These are phyloP conservation scores for Musca vetustissima DNA, from an alignment of 1,140 invertebrate genomes.

Conservation along the genomic window DNA sequence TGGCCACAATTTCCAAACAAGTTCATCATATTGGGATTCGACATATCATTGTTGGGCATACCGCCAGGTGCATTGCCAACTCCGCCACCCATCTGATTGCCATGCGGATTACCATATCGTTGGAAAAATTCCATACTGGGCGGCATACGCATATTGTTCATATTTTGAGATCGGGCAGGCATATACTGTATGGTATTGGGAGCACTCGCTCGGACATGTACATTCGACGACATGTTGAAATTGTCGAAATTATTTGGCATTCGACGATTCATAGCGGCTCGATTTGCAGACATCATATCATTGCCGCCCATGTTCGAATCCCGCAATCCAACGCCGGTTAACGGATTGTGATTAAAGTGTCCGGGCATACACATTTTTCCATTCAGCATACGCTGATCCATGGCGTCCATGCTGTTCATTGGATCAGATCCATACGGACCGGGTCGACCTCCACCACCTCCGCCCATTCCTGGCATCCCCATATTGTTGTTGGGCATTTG, in stretches of 20 bases:
- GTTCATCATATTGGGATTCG: slow-evolving; percentile 34
- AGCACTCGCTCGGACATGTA: slow-evolving; percentile 93
- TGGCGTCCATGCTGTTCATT: slow-evolving; percentile 32
- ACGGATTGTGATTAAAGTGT: slow-evolving; percentile 13
- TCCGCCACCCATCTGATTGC: slow-evolving; percentile 2
- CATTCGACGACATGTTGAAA: slow-evolving; percentile 64
- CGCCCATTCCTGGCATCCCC: slow-evolving; percentile 49
- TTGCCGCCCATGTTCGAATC: slow-evolving; percentile 57
- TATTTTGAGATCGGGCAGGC: slow-evolving; percentile 81
- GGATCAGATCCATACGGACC: slow-evolving; percentile 29
- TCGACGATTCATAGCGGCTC: slow-evolving; percentile 59
- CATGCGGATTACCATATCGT: slow-evolving; percentile 75
- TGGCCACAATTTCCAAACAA: slow-evolving; percentile 58
- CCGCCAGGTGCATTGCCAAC: neutral
- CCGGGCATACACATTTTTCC: slow-evolving; percentile 57
- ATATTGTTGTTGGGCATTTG: slow-evolving; percentile 28
- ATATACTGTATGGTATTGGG: slow-evolving; percentile 98
- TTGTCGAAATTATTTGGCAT: slow-evolving; percentile 46
- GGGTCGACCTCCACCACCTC: neutral
- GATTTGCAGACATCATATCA: slow-evolving; percentile 52
- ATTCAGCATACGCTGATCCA: slow-evolving; percentile 43
- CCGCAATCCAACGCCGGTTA: slow-evolving; percentile 34
- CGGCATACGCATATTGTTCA: slow-evolving; percentile 69
- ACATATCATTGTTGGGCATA: slow-evolving; percentile 18
- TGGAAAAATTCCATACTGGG: slow-evolving; percentile 92